These are phyloP conservation scores for Anneissia japonica DNA, from an alignment of 35 echinoderm and acorn worm genomes.

Conservation along the genomic window DNA sequence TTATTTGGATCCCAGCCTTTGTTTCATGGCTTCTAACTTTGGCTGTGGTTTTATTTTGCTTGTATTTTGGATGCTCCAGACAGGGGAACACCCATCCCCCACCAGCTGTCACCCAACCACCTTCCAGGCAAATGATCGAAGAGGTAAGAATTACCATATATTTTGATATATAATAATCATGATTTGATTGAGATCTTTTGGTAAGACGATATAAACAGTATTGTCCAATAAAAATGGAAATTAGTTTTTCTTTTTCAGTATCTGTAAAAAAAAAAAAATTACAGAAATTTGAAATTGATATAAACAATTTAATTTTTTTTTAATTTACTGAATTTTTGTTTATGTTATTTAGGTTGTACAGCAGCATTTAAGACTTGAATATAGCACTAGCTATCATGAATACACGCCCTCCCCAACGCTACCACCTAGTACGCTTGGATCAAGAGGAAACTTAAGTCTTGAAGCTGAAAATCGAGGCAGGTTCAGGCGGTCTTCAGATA, in stretches of 20 bases:
- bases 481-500: neutral
- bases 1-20: neutral
- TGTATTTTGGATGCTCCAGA: neutral
- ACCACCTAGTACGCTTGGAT: neutral
- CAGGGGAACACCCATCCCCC: neutral
- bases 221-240: no score
- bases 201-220: no score
- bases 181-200: no score
- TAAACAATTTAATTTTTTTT: no score
- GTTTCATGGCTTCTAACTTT: neutral
- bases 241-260: no score
- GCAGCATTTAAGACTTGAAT: neutral
- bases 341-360: neutral
- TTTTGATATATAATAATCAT: no score
- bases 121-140: neutral
- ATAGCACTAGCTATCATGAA: neutral
- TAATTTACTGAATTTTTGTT: neutral
- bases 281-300: no score
- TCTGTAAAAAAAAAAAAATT: no score
- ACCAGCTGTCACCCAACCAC: neutral
- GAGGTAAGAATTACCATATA: neutral
- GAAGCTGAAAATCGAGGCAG: neutral
- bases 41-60: neutral
- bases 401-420: neutral
- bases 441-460: neutral